Percentiles rank a stretch among this genome's conserved stretches.
Evolutionary conservation across 2,113 vertebrate species (phyloP).

Genomic region (Poeciliopsis prolifica): DNA sequence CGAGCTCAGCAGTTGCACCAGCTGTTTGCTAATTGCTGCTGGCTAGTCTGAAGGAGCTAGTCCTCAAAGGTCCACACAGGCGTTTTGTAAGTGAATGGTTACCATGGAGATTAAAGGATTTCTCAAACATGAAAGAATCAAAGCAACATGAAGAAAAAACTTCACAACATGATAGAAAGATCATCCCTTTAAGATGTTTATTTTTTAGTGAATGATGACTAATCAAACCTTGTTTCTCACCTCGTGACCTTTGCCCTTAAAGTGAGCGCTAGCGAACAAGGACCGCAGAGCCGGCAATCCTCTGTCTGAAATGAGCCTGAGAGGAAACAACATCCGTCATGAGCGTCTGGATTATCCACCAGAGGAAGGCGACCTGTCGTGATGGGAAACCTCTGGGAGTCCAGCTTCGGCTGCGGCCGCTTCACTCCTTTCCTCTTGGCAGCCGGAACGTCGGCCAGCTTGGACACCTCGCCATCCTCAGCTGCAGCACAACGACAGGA

Average conservation of each 20-base stretch:
- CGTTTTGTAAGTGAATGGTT: too few species aligned
- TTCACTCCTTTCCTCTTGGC: conserved; percentile 80
- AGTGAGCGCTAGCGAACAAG: conserved; percentile 85
- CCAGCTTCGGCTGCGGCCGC: conserved; percentile 88
- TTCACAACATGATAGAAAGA: too few species aligned
- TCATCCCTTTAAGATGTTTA: background rate
- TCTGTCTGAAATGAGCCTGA: conserved; percentile 88
- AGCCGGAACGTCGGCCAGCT: conserved; percentile 80
- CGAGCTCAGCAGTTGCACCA: too few species aligned
- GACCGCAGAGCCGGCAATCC: conserved; percentile 91
- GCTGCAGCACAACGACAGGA: conserved; percentile 24
- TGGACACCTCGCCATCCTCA: conserved; percentile 78
- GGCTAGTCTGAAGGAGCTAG: too few species aligned
- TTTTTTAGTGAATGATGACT: background rate
- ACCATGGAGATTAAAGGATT: too few species aligned
- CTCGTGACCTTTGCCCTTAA: conserved; percentile 95
- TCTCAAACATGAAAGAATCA: too few species aligned
- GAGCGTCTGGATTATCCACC: background rate
- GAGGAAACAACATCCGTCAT: background rate
- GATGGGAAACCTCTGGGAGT: conserved; percentile 75
- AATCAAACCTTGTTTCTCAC: conserved; percentile 68
- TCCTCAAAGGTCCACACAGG: too few species aligned
- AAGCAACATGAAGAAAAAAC: too few species aligned
- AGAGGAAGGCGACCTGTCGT: background rate
- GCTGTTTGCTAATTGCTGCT: too few species aligned